Evolutionary conservation across 2,888 invertebrate genomes (phyloP), one percentile per base, ranked within the genome.

Genomic region (Orgyia antiqua): DNA sequence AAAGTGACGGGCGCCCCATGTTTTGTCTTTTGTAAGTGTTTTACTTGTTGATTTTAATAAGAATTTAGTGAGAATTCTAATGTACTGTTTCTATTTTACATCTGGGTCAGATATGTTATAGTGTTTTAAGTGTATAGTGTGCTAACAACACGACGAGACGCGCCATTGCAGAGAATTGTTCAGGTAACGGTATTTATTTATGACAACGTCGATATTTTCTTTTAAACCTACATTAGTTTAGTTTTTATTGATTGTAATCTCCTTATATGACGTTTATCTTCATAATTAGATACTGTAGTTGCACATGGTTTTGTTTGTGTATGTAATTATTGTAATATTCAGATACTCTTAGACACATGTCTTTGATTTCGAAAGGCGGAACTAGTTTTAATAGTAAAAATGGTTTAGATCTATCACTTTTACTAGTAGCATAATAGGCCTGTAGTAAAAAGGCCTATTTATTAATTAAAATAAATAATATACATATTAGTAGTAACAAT

Each of bases 121-220:
- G 65, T 63, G 51, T 46, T 46, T 33, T 48, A 55, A 51, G 58
- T 61, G 59, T 27, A 48, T 29, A 37, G 39, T 44, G 58, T 51
- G 51, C 43, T 49, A 42, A 50, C 55, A 53, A 58, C 51, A 51
- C 51, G 52, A 52, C 57, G 48, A 52, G 57, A 43, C 58, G 52
- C 55, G 57, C 47, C 50, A 51, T 56, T 58, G 48, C 55, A 62
- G 57, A 66, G 57, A 52, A 68, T 63, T 63, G 58, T 60, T 64
- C 72, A 84, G 84, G 83, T 84, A 84, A 84, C 84, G 84, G 84
- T 80, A 84, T 78, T 71, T 76, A 69, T 72, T 74, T 76, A 72
- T 77, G 80, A 73, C 75, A 67, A 82, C 82, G 80, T 82, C 64
- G 71, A 68, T 69, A 61, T 51, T 61, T 60, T 58, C 45, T 34